Conservation (phyloP, 2,888 invertebrate genomes). For the Parascotia fuliginaria region DNA sequence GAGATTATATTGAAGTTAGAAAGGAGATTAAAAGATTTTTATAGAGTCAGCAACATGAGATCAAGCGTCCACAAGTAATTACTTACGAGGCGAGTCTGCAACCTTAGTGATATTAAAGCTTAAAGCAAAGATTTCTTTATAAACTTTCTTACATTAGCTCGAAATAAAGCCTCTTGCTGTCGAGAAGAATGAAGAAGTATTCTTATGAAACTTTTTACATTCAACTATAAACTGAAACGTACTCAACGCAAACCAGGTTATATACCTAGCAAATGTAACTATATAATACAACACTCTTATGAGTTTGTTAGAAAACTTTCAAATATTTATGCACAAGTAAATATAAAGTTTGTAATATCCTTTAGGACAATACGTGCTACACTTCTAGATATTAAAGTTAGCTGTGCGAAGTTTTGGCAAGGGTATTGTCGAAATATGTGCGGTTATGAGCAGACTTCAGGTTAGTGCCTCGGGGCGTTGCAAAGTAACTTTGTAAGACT, state of each 20-base stretch:
- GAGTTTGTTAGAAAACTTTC: neutral
- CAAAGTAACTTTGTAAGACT: neutral
- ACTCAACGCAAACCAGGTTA: neutral
- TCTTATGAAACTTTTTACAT: neutral
- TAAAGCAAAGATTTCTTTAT: no score
- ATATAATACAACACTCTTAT: neutral
- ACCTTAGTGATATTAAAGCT: no score
- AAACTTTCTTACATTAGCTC: no score
- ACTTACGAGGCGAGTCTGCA: no score
- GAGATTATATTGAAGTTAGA: no score
- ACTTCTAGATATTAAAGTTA: constrained; percentile 1
- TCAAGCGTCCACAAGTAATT: no score
- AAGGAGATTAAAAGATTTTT: no score
- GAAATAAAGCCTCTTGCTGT: no score
- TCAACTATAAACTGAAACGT: neutral
- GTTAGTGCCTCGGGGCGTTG: neutral
- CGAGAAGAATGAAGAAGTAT: no score
- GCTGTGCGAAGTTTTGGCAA: neutral
- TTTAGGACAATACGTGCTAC: neutral
- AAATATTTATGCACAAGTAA: neutral
- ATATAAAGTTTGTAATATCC: neutral
- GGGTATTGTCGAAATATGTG: neutral
- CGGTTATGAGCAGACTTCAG: neutral
- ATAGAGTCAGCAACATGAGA: no score
- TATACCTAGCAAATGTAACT: neutral